These are phyloP conservation scores for Pachyrhynchus sulphureomaculatus DNA, from an alignment of 1,140 invertebrate species.

Conservation along the genomic window DNA sequence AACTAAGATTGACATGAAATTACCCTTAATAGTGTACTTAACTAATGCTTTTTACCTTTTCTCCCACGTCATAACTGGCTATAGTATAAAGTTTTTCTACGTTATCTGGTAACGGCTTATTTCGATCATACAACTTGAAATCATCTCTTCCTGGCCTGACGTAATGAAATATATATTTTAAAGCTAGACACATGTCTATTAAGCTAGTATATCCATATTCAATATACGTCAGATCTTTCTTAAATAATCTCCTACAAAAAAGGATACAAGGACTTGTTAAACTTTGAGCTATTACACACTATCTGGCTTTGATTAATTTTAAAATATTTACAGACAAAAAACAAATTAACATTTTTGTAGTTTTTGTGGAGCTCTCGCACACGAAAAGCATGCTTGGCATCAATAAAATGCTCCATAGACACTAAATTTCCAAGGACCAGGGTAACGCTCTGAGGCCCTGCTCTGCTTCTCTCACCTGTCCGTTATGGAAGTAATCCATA, in stretches of 20 bases:
- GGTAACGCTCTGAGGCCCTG: too few species aligned
- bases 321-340: too few species aligned
- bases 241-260: constrained; percentile 20
- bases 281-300: not conserved
- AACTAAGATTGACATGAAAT: too few species aligned
- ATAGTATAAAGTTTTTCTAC: constrained; percentile 28
- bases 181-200: constrained; percentile 29
- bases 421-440: too few species aligned
- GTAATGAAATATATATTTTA: constrained; percentile 30
- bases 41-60: not conserved
- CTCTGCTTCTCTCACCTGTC: too few species aligned
- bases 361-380: too few species aligned
- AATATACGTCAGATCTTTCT: constrained; percentile 6
- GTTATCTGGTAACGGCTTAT: constrained; percentile 21
- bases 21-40: too few species aligned
- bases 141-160: constrained; percentile 25
- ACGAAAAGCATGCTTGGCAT: too few species aligned
- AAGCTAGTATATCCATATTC: constrained; percentile 28
- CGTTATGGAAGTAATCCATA: too few species aligned
- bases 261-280: not conserved
- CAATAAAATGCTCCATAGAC: too few species aligned
- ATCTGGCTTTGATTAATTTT: too few species aligned
- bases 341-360: too few species aligned
- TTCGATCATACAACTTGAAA: constrained; percentile 31
- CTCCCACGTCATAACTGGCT: constrained; percentile 16